phyloP scores from a whole-genome alignment of 2,888 invertebrate species.

The Xestoiulus laeticollis region DNA sequence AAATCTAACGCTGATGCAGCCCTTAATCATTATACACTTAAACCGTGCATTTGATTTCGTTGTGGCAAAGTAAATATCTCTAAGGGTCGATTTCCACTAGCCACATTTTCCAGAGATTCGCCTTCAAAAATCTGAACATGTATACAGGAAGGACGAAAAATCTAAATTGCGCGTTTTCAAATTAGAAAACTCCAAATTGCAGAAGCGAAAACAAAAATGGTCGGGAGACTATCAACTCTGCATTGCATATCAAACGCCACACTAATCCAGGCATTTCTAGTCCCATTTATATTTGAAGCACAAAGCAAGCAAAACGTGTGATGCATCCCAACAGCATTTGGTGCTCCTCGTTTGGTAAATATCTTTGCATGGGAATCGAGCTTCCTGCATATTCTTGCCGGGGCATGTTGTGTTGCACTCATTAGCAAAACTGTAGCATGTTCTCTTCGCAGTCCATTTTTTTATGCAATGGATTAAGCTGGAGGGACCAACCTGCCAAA shows the following conservation, averaged over 20 bases:
- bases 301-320: background rate
- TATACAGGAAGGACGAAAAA: background rate
- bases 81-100: background rate
- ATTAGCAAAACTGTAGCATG: background rate
- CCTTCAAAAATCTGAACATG: background rate
- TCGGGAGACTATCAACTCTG: background rate
- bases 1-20: conserved; percentile 11
- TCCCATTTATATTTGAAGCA: background rate
- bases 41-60: background rate
- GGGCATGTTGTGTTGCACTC: background rate
- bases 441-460: background rate
- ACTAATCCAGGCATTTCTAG: background rate
- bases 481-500: background rate
- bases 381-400: background rate
- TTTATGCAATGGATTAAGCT: background rate
- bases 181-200: background rate
- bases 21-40: background rate
- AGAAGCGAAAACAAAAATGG: background rate
- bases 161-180: background rate
- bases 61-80: background rate
- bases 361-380: background rate
- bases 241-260: background rate
- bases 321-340: background rate
- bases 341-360: background rate
- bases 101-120: background rate